Base-by-base conservation (phyloP, 1,140 invertebrate genomes). In the Kradibia gibbosae region DNA sequence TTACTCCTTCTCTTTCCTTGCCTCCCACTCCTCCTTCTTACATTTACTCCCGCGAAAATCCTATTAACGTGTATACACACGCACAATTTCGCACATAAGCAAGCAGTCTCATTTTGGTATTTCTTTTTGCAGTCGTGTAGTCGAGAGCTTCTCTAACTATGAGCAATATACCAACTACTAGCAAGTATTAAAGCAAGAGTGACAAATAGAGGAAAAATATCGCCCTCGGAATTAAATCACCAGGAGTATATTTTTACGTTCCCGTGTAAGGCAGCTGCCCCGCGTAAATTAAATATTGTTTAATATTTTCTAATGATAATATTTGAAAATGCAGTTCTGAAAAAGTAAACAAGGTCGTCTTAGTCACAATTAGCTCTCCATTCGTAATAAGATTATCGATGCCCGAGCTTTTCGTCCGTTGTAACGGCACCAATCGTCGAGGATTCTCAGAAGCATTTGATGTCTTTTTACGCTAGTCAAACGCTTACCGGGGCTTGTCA, bases 11-110 rank as follows among this genome's bases (percentile, higher is more conserved):
- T 67, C 36, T 67, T 60, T 77, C 72, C 45, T 36, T 62, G 7
- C 3, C 42, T 36, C 34, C 10, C 79, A 83, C n/a, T 45, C 22
- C 39, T 45, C 67, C 45, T 45, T 80, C 85, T n/a, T n/a, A n/a
- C n/a, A n/a, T n/a, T n/a, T n/a, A n/a, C n/a, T n/a, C n/a, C n/a
- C 82, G 83, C 83, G 83, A 83, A 83, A 84, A 84, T 86, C 84
- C 77, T 42, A 70, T 36, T 82, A 62, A 80, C 82, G 83, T 36
- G 67, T 53, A 70, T 34, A 72, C 53, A n/a, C 57, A 28, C 45
- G 76, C 67, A 17, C 48, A 45, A 60, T 50, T 78, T 67, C 25
- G 70, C 42, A 48, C 45, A 50, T 53, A 20, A 42, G 45, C 31
- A 79, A 81, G 55, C 17, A 31, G 1, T 2, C n/a, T 45, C 45